A percentile compares a stretch with the other conserved stretches of the same genome.
Conservation (phyloP, 2,797 vertebrate genomes). For the Cheirogaleus major region DNA sequence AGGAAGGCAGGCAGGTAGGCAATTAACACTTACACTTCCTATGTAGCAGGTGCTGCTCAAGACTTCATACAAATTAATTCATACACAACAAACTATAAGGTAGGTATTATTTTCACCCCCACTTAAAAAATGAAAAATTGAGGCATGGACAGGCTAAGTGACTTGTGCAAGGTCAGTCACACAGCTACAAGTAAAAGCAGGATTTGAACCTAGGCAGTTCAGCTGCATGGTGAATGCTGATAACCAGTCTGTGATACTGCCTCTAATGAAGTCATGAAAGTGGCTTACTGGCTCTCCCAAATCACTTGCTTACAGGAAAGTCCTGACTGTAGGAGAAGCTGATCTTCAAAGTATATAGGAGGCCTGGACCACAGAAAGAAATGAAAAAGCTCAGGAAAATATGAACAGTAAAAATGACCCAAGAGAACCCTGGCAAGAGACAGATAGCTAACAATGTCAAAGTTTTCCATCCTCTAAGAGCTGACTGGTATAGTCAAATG, state of each 20-base stretch:
- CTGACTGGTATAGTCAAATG: not conserved
- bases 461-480: not conserved
- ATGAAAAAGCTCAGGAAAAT: not conserved
- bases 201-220: not conserved
- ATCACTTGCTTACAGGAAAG: not conserved
- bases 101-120: not conserved
- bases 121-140: conserved; percentile 16
- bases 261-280: not conserved
- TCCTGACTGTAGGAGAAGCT: not conserved
- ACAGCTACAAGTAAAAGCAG: not conserved
- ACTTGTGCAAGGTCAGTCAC: not conserved
- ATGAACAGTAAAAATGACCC: not conserved
- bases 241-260: not conserved
- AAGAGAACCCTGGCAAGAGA: not conserved
- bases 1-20: not conserved
- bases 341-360: not conserved
- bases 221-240: not conserved
- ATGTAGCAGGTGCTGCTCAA: not conserved
- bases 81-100: not conserved
- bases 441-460: not conserved
- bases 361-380: not conserved
- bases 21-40: not conserved
- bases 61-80: not conserved
- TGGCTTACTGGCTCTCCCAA: not conserved
- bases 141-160: not conserved